Evolutionary conservation across 2,888 invertebrate species (phyloP).

Genomic region (Agapetus fuscipes): DNA sequence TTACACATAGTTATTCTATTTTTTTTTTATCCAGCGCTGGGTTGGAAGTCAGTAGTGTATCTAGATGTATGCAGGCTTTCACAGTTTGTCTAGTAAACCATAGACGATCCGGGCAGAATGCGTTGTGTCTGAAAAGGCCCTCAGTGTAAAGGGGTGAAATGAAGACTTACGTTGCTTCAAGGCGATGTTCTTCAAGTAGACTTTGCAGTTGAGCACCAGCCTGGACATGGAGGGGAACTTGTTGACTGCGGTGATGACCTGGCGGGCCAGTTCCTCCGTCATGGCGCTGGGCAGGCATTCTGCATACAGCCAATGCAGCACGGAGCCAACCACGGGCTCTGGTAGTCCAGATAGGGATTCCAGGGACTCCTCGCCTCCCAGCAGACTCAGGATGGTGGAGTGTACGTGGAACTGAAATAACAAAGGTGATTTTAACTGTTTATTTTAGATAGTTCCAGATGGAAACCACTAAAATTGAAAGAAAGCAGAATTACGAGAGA

Average conservation of each 20-base stretch:
- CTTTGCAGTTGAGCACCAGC: slow-evolving; percentile 47
- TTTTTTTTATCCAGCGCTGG: too few relatives aligned
- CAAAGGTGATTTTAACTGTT: too few relatives aligned
- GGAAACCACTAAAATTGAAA: too few relatives aligned
- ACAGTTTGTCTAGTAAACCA: too few relatives aligned
- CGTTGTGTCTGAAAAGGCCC: too few relatives aligned
- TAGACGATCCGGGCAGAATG: too few relatives aligned
- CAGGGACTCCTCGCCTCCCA: slow-evolving; percentile 40
- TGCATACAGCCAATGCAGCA: slow-evolving; percentile 54
- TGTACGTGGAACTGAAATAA: slow-evolving; percentile 42
- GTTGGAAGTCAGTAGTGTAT: too few relatives aligned
- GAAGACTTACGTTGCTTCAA: slow-evolving; percentile 57
- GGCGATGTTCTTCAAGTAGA: slow-evolving; percentile 51
- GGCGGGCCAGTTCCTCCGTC: slow-evolving; percentile 46
- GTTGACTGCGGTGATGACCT: slow-evolving; percentile 42
- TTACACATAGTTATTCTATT: too few relatives aligned
- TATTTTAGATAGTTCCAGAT: too few relatives aligned
- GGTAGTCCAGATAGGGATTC: slow-evolving; percentile 48
- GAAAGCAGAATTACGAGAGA: too few relatives aligned
- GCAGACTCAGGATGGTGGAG: slow-evolving; percentile 45
- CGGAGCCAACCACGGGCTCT: slow-evolving; percentile 50
- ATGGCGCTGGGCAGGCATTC: slow-evolving; percentile 52
- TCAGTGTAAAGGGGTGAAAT: too few relatives aligned
- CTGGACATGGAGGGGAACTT: slow-evolving; percentile 46
- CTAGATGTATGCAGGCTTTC: too few relatives aligned